Evolutionary conservation across 2,888 invertebrate species (phyloP).

Genomic region (Corythucha ciliata): DNA sequence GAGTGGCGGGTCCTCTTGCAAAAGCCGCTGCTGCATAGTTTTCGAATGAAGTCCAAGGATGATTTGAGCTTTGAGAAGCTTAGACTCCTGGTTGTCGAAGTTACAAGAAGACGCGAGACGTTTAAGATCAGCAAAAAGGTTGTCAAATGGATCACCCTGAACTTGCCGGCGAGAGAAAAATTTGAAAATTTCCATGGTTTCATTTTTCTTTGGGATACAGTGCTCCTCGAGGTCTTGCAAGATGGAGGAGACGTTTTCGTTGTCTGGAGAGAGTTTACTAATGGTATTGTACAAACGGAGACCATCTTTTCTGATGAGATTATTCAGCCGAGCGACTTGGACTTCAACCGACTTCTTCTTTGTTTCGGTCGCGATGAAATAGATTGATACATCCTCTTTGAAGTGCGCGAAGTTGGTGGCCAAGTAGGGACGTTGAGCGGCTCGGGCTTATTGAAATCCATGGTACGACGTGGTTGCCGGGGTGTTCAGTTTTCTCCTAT

Average conservation of each 20-base stretch:
- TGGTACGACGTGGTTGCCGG: no score
- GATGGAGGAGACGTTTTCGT: constrained; percentile 7
- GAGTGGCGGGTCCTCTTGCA: neutral
- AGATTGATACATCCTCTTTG: constrained; percentile 18
- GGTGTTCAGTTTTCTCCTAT: no score
- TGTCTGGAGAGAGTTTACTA: neutral
- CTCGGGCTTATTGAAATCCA: constrained; percentile 22
- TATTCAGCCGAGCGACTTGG: constrained; percentile 21
- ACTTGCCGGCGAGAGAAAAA: constrained; percentile 26
- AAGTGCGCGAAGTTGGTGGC: constrained; percentile 17
- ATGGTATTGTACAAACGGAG: constrained; percentile 8
- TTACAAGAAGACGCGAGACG: neutral
- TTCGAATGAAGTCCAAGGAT: neutral
- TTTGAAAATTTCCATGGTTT: constrained; percentile 24
- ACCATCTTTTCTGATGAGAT: constrained; percentile 1
- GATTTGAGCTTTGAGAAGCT: neutral
- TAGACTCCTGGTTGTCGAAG: neutral
- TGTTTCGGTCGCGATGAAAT: constrained; percentile 15
- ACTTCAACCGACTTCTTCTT: constrained; percentile 21
- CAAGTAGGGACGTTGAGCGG: constrained; percentile 8
- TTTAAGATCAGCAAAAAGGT: constrained; percentile 21
- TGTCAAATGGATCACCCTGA: constrained; percentile 24
- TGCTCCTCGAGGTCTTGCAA: constrained; percentile 20
- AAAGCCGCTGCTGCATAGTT: neutral
- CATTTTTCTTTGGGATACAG: constrained; percentile 26